phyloP scores from a whole-genome alignment of 2,113 vertebrate species.

The Ascaphus truei region DNA sequence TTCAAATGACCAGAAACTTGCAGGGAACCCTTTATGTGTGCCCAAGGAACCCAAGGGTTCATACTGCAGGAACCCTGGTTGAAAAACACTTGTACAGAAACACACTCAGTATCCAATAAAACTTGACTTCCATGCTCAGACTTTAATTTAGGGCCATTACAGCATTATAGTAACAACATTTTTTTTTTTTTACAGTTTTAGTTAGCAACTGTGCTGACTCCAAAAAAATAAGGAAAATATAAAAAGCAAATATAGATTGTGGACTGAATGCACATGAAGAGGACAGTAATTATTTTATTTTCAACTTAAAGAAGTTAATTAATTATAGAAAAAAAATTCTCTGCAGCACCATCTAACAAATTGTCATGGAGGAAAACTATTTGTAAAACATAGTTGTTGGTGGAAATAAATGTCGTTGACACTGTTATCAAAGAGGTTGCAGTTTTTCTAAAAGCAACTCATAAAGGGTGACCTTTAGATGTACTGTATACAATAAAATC shows the following conservation, averaged over 20 bases:
- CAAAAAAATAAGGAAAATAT: neutral
- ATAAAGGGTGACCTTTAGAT: slow-evolving; percentile 11
- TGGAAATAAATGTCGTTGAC: slow-evolving; percentile 39
- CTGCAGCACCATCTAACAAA: slow-evolving; percentile 59
- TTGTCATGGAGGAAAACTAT: slow-evolving; percentile 47
- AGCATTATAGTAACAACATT: no score
- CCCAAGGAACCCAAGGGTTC: no score
- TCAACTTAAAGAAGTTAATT: slow-evolving; percentile 71
- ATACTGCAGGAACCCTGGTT: no score
- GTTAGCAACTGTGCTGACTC: no score
- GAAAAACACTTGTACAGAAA: no score
- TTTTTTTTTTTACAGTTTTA: no score
- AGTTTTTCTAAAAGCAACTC: neutral
- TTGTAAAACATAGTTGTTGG: neutral
- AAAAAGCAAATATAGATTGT: neutral
- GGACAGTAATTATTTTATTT: slow-evolving; percentile 35
- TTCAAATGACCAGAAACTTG: no score
- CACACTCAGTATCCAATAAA: no score
- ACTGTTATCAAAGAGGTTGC: slow-evolving; percentile 29
- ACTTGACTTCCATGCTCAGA: no score
- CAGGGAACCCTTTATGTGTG: no score
- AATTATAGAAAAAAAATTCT: no score
- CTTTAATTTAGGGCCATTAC: no score
- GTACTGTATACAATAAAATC: neutral
- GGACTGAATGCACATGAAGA: neutral